Evolutionary conservation across 2,888 invertebrate genomes (phyloP).

Genomic region (Acrobasis suavella): DNA sequence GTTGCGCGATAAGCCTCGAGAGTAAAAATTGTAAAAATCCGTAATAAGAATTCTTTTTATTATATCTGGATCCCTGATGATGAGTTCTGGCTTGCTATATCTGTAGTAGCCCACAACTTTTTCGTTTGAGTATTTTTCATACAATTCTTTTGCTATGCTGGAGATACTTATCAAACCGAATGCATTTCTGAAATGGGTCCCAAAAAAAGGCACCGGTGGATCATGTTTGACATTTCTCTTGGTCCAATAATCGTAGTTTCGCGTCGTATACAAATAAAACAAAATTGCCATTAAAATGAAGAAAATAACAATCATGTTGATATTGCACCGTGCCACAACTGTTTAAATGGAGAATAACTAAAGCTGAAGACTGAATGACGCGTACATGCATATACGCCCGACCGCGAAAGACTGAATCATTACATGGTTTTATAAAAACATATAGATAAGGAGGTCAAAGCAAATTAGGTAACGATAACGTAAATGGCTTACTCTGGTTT

Average conservation of each 20-base stretch:
- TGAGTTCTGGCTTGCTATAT: conserved; percentile 56
- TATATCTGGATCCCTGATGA: conserved; percentile 67
- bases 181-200: conserved; percentile 59
- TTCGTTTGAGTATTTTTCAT: conserved; percentile 63
- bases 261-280: conserved; percentile 57
- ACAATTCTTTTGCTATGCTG: conserved; percentile 58
- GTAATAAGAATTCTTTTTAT: conserved; percentile 61
- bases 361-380: no score
- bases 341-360: no score
- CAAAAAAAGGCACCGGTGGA: conserved; percentile 56
- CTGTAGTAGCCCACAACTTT: conserved; percentile 67
- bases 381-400: no score
- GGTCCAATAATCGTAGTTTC: conserved; percentile 64
- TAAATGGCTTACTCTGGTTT: no score
- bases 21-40: conserved; percentile 62
- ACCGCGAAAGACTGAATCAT: no score
- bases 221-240: conserved; percentile 64
- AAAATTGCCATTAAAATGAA: conserved; percentile 29
- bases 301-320: no score
- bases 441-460: no score
- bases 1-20: conserved; percentile 62
- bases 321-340: no score
- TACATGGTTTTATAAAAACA: no score
- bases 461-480: no score
- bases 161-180: conserved; percentile 57